phyloP scores from a whole-genome alignment of 2,888 invertebrate genomes.

The Leptarthrus brevirostris region DNA sequence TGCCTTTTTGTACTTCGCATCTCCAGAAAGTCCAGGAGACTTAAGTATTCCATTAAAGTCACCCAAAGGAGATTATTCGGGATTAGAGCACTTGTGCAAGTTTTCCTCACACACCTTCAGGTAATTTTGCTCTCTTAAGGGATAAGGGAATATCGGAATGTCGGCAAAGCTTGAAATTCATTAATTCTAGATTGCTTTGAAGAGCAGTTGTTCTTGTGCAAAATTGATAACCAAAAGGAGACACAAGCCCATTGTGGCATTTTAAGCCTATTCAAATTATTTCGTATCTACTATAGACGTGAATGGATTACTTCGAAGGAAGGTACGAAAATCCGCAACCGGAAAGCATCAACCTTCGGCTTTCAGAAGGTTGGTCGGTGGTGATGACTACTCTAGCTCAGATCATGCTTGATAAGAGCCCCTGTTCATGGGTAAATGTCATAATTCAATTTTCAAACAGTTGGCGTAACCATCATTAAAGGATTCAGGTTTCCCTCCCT shows the following conservation, averaged over 20 bases:
- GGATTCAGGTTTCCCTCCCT: slow-evolving; percentile 59
- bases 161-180: slow-evolving; percentile 24
- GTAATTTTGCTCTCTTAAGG: slow-evolving; percentile 12
- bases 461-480: slow-evolving; percentile 68
- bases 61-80: slow-evolving; percentile 51
- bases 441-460: slow-evolving; percentile 68
- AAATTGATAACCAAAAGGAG: slow-evolving; percentile 18
- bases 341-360: background rate
- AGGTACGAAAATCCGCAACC: too few species aligned
- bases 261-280: slow-evolving; percentile 11
- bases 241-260: slow-evolving; percentile 29
- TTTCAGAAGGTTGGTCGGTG: background rate
- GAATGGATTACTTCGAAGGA: background rate
- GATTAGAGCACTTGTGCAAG: slow-evolving; percentile 45
- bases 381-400: background rate
- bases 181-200: slow-evolving; percentile 20
- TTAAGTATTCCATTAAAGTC: slow-evolving; percentile 53
- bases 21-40: slow-evolving; percentile 30
- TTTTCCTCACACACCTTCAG: slow-evolving; percentile 40
- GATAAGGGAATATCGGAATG: slow-evolving; percentile 1
- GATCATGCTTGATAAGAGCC: slow-evolving; percentile 21
- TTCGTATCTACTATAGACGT: background rate
- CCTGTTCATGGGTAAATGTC: slow-evolving; percentile 61
- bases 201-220: background rate
- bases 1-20: slow-evolving; percentile 26